Evolutionary conservation across 2,888 invertebrate species (phyloP).

Genomic region (Catocala sponsa): DNA sequence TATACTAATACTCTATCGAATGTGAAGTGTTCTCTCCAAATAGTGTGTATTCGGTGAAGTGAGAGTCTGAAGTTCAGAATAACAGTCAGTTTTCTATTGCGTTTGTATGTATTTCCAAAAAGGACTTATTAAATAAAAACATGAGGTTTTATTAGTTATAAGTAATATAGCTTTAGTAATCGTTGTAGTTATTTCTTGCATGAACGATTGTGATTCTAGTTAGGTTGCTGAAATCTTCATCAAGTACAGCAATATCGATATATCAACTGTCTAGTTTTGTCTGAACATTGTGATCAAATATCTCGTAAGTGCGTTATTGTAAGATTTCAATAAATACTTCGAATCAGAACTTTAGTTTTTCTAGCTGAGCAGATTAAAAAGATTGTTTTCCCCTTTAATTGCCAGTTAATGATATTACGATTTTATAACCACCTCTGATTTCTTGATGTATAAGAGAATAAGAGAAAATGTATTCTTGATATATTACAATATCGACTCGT

Average conservation of each 20-base stretch:
- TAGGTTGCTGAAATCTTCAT: conserved; percentile 35
- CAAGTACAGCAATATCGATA: conserved; percentile 35
- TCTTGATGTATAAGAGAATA: no score
- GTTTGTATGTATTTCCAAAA: conserved; percentile 6
- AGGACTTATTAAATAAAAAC: conserved; percentile 1
- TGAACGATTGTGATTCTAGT: conserved; percentile 39
- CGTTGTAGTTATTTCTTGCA: conserved; percentile 31
- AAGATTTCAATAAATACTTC: conserved; percentile 59
- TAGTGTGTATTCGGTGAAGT: no score
- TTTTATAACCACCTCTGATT: no score
- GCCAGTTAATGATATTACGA: neutral
- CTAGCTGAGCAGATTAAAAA: neutral
- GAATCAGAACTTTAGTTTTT: conserved; percentile 27
- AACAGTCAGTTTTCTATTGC: neutral
- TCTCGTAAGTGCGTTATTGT: conserved; percentile 47
- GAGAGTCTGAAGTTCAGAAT: no score
- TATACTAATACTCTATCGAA: no score
- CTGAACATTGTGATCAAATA: conserved; percentile 62
- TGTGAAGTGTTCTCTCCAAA: no score
- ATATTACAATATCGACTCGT: conserved; percentile 4
- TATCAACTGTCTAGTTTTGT: conserved; percentile 45
- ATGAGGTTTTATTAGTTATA: conserved; percentile 25
- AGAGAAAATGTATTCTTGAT: no score
- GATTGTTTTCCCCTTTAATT: neutral
- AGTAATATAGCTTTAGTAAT: conserved; percentile 22